Evolutionary conservation across 1,140 invertebrate genomes (phyloP).

Genomic region (Ericerus pela): DNA sequence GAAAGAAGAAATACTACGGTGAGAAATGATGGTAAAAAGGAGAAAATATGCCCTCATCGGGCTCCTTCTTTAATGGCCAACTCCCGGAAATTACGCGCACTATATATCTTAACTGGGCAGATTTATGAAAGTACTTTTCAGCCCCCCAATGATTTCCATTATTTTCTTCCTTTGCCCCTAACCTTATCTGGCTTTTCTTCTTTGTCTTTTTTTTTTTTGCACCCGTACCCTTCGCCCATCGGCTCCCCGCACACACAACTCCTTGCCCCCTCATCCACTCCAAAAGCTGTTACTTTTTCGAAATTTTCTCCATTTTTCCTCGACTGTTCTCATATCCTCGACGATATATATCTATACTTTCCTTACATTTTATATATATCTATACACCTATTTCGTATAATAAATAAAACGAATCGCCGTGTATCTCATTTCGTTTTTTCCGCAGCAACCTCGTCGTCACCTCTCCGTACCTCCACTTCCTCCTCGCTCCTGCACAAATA

Average conservation of each 20-base stretch:
- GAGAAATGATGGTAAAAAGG: constrained; percentile 7
- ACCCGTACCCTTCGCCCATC: too few relatives aligned
- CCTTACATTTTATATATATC: too few relatives aligned
- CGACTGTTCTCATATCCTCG: too few relatives aligned
- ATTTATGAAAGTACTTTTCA: constrained; percentile 12
- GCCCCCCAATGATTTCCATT: constrained; percentile 11
- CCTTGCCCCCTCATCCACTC: not conserved
- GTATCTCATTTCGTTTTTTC: too few relatives aligned
- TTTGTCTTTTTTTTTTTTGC: not conserved
- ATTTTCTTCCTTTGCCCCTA: not conserved
- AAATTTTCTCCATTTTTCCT: constrained; percentile 1
- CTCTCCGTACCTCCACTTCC: too few relatives aligned
- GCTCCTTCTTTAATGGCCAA: constrained; percentile 10
- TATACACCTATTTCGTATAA: too few relatives aligned
- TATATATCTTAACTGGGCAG: constrained; percentile 12
- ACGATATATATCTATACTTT: too few relatives aligned
- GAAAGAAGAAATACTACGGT: not conserved
- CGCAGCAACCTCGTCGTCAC: too few relatives aligned
- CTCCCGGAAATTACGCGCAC: constrained; percentile 10
- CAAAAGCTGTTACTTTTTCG: not conserved
- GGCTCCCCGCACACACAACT: too few relatives aligned
- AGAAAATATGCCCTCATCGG: constrained; percentile 7
- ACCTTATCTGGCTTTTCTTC: not conserved
- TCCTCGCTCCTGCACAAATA: too few relatives aligned
- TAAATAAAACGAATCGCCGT: too few relatives aligned